These are phyloP conservation scores for Rhopilema esculentum DNA, from an alignment of 30 jellyfish, hydroid and myxozoan genomes.

Conservation along the genomic window DNA sequence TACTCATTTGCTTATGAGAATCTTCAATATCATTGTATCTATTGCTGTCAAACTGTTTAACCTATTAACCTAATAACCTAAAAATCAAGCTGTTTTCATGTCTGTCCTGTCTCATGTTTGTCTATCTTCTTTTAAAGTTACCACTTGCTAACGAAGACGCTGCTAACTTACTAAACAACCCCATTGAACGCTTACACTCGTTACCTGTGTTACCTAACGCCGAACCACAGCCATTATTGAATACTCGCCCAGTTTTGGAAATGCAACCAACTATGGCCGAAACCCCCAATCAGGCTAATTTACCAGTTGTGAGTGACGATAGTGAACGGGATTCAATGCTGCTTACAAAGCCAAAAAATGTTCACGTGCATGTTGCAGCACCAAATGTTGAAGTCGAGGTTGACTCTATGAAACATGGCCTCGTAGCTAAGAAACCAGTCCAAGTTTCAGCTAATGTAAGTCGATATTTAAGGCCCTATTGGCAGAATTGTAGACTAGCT, in stretches of 20 bases:
- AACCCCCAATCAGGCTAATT: constrained; percentile 26
- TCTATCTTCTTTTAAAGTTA: background rate
- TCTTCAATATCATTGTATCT: too few species aligned
- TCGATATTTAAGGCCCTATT: background rate
- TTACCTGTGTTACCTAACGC: constrained; percentile 4
- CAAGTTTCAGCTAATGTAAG: constrained; percentile 83
- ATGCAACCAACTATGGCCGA: background rate
- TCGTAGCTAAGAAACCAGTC: constrained; percentile 59
- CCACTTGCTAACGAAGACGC: constrained; percentile 42
- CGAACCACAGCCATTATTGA: background rate
- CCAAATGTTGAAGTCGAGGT: constrained; percentile 91
- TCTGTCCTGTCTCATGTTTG: background rate
- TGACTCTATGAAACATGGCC: constrained; percentile 78
- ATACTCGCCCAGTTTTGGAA: background rate
- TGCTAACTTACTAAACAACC: constrained; percentile 21
- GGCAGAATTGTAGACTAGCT: background rate
- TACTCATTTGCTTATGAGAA: too few species aligned
- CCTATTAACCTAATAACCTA: too few species aligned
- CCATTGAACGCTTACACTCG: constrained; percentile 12
- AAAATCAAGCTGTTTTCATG: too few species aligned
- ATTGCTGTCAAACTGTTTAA: too few species aligned
- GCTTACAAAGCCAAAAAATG: constrained; percentile 61
- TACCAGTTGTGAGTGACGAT: background rate
- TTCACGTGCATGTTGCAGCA: constrained; percentile 87
- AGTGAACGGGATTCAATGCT: constrained; percentile 18